phyloP scores from a whole-genome alignment of 2,797 vertebrate genomes.

The Phyllotis vaccarum region DNA sequence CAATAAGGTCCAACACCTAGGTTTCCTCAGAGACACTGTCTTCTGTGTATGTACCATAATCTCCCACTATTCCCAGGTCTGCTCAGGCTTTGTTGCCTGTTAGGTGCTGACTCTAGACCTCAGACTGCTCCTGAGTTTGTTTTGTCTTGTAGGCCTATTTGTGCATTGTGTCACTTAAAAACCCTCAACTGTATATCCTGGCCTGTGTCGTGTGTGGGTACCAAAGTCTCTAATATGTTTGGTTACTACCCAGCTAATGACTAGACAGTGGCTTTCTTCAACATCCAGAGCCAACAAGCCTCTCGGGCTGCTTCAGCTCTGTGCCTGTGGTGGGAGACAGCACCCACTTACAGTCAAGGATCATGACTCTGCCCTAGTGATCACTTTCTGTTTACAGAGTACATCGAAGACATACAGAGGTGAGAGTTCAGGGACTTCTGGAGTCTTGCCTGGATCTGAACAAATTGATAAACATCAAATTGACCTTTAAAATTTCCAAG shows the following conservation, averaged over 20 bases:
- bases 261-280: not conserved
- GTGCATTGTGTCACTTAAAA: not conserved
- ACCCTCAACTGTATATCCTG: not conserved
- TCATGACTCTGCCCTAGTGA: not conserved
- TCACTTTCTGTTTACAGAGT: not conserved
- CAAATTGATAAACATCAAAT: conserved; percentile 22
- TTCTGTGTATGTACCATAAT: not conserved
- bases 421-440: not conserved
- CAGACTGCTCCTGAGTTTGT: not conserved
- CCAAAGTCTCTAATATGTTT: not conserved
- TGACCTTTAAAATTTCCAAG: conserved; percentile 19
- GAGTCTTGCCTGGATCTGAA: not conserved
- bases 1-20: not conserved
- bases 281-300: not conserved
- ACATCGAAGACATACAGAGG: not conserved
- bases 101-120: not conserved
- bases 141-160: not conserved
- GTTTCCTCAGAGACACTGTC: not conserved
- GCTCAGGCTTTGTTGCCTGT: not conserved
- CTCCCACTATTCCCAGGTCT: not conserved
- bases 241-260: not conserved
- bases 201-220: not conserved
- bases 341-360: not conserved
- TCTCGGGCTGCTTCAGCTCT: not conserved
- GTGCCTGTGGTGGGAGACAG: not conserved